Evolutionary conservation across 1,140 invertebrate genomes (phyloP).

Genomic region (Atta texana): DNA sequence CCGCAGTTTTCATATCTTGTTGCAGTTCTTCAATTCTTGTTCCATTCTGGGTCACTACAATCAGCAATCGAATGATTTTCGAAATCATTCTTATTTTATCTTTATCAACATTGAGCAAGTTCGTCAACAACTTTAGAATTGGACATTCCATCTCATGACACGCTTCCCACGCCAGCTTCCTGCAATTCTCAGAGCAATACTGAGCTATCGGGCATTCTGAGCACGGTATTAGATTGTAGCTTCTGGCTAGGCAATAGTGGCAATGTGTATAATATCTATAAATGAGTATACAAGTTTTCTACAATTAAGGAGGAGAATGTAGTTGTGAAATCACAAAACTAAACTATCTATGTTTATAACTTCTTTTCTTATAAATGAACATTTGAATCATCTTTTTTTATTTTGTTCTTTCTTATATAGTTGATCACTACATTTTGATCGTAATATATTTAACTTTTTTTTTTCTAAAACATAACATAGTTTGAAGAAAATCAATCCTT

Average conservation of each 20-base stretch:
- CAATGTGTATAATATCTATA: constrained; percentile 89
- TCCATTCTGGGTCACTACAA: constrained; percentile 82
- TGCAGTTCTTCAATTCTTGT: constrained; percentile 79
- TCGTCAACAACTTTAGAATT: constrained; percentile 83
- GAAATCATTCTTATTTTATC: constrained; percentile 86
- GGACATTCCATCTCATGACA: constrained; percentile 89
- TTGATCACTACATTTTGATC: no score
- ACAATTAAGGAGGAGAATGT: background rate
- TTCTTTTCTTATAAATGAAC: background rate
- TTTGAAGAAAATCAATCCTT: no score
- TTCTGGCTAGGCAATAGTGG: constrained; percentile 91
- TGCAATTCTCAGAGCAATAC: constrained; percentile 88
- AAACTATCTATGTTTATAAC: background rate
- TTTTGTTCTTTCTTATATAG: background rate
- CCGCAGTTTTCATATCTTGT: constrained; percentile 78
- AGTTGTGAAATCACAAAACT: background rate
- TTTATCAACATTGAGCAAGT: constrained; percentile 82
- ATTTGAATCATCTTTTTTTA: background rate
- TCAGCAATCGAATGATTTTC: constrained; percentile 84
- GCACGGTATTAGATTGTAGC: constrained; percentile 88
- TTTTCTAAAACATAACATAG: no score
- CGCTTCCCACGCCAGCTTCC: constrained; percentile 84
- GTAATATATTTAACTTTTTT: no score
- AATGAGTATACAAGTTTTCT: constrained; percentile 17
- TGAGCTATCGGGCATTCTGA: constrained; percentile 84